These are phyloP conservation scores for Noturus placidus DNA, from an alignment of 2,113 vertebrate species.

Conservation along the genomic window DNA sequence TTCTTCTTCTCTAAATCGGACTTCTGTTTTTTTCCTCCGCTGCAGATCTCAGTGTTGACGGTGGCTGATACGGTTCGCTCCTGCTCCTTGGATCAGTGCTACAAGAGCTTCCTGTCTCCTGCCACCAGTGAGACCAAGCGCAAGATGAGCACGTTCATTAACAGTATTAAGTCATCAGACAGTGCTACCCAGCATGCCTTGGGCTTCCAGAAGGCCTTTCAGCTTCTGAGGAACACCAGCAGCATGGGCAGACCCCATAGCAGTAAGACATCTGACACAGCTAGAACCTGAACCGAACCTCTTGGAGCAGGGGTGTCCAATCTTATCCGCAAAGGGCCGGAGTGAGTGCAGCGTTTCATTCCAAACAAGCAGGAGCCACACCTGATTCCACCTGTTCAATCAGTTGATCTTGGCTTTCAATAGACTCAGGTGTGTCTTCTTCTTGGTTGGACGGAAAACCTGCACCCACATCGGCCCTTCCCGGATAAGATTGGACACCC, in stretches of 20 bases:
- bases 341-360: too few species aligned
- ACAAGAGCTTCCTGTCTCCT: slow-evolving; percentile 92
- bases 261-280: slow-evolving; percentile 73
- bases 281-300: neutral
- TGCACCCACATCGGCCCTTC: too few species aligned
- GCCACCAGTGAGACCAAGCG: slow-evolving; percentile 97
- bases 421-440: too few species aligned
- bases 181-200: slow-evolving; percentile 86
- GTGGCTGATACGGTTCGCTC: slow-evolving; percentile 87
- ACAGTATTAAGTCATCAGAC: slow-evolving; percentile 85
- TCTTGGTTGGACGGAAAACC: too few species aligned
- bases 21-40: neutral
- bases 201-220: slow-evolving; percentile 95
- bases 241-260: slow-evolving; percentile 80
- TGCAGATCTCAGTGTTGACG: slow-evolving; percentile 88
- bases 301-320: neutral
- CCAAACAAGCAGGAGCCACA: too few species aligned
- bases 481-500: too few species aligned
- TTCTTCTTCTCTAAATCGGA: too few species aligned
- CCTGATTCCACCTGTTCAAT: too few species aligned
- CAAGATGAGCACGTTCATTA: slow-evolving; percentile 95
- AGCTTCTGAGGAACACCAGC: slow-evolving; percentile 89
- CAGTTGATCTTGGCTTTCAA: too few species aligned
- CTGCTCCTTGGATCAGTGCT: slow-evolving; percentile 96
- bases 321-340: too few species aligned